Evolutionary conservation across 2,113 vertebrate genomes (phyloP).

Genomic region (Centropus bengalensis): DNA sequence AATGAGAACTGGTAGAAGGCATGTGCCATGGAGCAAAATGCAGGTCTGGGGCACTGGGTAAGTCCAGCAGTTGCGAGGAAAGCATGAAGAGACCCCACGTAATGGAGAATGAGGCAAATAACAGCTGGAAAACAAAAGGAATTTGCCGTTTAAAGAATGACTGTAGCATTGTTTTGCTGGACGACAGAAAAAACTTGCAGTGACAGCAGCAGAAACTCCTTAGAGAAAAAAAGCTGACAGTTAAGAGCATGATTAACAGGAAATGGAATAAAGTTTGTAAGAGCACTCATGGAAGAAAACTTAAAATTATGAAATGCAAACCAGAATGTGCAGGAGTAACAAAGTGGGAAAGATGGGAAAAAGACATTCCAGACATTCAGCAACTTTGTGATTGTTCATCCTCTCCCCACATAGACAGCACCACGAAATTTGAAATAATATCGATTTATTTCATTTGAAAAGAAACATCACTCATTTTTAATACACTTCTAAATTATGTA

Average conservation of each 20-base stretch:
- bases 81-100: background rate
- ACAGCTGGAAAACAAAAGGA: background rate
- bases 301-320: background rate
- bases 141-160: background rate
- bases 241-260: background rate
- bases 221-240: background rate
- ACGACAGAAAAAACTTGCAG: background rate
- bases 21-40: background rate
- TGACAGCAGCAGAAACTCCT: background rate
- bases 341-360: background rate
- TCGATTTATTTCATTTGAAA: background rate
- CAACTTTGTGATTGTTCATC: background rate
- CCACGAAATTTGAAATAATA: background rate
- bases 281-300: background rate
- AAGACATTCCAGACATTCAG: background rate
- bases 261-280: constrained; percentile 12
- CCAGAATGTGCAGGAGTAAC: background rate
- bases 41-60: background rate
- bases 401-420: background rate
- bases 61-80: background rate
- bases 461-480: constrained; percentile 1
- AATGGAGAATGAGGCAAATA: background rate
- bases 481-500: background rate
- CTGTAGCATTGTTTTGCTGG: background rate
- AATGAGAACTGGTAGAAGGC: background rate